A percentile compares a stretch with the other conserved stretches of the same genome.
phyloP scores from a whole-genome alignment of 2,888 invertebrate species.

The Ophion ventricosus region DNA sequence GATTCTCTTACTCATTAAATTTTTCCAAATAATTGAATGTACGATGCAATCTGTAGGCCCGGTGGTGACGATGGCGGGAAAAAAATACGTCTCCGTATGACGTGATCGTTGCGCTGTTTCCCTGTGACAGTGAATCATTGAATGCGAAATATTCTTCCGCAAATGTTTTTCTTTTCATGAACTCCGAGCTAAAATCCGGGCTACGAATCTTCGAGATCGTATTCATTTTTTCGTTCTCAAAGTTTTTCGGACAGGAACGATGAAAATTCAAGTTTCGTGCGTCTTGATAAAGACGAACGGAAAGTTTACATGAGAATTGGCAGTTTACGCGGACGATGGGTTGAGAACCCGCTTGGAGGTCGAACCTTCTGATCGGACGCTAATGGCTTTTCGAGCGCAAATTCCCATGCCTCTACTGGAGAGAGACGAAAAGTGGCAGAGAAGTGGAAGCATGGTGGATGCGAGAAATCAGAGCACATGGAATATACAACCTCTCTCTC shows the following conservation, averaged over 20 bases:
- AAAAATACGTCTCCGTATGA: background rate
- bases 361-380: constrained; percentile 64
- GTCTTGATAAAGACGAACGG: background rate
- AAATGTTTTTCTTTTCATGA: background rate
- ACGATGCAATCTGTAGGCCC: background rate
- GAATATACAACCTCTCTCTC: constrained; percentile 4
- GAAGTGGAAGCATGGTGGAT: constrained; percentile 27
- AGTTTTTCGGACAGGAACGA: background rate
- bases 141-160: background rate
- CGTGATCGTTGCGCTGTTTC: background rate
- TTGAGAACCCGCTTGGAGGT: constrained; percentile 25
- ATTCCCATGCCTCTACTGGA: constrained; percentile 58
- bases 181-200: background rate
- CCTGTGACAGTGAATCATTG: background rate
- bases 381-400: constrained; percentile 74
- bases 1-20: background rate
- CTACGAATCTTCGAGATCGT: background rate
- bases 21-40: background rate
- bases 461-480: constrained; percentile 50
- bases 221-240: background rate
- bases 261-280: background rate
- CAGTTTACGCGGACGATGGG: background rate
- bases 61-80: background rate
- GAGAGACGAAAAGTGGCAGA: constrained; percentile 53
- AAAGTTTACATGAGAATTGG: constrained; percentile 6